phyloP scores from a whole-genome alignment of 1,140 invertebrate species.

The Venturia canescens region DNA sequence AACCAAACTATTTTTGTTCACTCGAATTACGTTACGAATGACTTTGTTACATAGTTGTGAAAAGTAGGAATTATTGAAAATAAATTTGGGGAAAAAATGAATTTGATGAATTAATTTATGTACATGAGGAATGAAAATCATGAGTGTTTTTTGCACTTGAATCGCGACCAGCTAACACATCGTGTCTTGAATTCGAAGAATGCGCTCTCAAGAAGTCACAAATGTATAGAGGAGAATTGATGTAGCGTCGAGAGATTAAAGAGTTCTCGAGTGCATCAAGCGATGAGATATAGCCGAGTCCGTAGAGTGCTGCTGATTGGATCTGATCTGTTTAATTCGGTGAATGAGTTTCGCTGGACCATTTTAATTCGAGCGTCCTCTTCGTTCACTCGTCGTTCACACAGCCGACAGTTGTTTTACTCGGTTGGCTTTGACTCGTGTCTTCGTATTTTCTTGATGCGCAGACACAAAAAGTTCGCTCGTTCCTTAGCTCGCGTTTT shows the following conservation, averaged over 20 bases:
- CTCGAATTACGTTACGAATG: no score
- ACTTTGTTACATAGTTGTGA: no score
- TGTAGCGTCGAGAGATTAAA: constrained; percentile 12
- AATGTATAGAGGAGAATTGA: neutral
- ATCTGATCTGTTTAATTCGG: constrained; percentile 73
- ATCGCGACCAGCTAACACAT: neutral
- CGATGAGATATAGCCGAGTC: constrained; percentile 30
- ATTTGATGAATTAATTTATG: no score
- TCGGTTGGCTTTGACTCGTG: neutral
- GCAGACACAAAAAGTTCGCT: constrained; percentile 13
- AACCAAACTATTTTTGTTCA: no score
- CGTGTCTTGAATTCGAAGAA: neutral
- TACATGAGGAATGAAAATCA: no score
- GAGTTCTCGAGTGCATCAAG: constrained; percentile 27
- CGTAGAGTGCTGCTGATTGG: constrained; percentile 64
- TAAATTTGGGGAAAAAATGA: no score
- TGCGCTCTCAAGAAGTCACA: neutral
- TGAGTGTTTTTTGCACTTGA: neutral
- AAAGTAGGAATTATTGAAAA: no score
- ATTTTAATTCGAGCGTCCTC: constrained; percentile 68
- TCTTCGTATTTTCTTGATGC: neutral
- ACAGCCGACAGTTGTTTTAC: constrained; percentile 43
- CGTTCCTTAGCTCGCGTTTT: neutral
- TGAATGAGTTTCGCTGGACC: constrained; percentile 72
- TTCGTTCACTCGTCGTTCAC: constrained; percentile 2